Base-by-base conservation (phyloP, 2,888 invertebrate species). In the Dryomyza anilis region DNA sequence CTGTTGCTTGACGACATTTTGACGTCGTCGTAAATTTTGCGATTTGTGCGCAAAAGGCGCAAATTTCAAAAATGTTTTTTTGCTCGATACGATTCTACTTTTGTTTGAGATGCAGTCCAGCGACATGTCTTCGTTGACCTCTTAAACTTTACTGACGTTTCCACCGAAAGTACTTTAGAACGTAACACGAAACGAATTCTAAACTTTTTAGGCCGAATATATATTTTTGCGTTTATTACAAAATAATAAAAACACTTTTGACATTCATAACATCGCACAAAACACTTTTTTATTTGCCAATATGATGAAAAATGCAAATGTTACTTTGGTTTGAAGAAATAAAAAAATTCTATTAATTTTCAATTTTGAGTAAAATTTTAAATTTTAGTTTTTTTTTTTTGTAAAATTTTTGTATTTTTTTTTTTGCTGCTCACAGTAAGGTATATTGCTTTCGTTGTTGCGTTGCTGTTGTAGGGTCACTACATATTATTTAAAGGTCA, bases 381-480 rank as follows among this genome's bases (percentile, higher is more conserved):
- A 50, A n/a, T n/a, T n/a, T n/a, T n/a, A n/a, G n/a, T n/a, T n/a
- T n/a, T n/a, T n/a, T n/a, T n/a, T n/a, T 29, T 59, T 53, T 46
- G 62, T 63, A 64, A 50, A 36, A 23, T 53, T 43, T 30, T 56
- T 61, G 56, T 67, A 62, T 60, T 52, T 59, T 69, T 67, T 39
- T 61, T 64, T 70, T 67, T 69, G 46, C 21, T 60, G 72, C 75
- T 78, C 79, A 78, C 79, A 81, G 77, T 77, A 70, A 72, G 77
- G 78, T 81, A 81, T 81, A 81, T 82, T 81, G 81, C 82, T 80
- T 82, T 82, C 82, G 82, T 82, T 82, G 82, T 82, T 77, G 76
- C 72, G 76, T 79, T 81, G 72, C 53, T 58, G 10, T 25, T 39
- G 2, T 23, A n/a, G n/a, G n/a, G n/a, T n/a, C n/a, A n/a, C n/a